Evolutionary conservation across 1,140 invertebrate species (phyloP).

Genomic region (Thereuonema tuberculata): DNA sequence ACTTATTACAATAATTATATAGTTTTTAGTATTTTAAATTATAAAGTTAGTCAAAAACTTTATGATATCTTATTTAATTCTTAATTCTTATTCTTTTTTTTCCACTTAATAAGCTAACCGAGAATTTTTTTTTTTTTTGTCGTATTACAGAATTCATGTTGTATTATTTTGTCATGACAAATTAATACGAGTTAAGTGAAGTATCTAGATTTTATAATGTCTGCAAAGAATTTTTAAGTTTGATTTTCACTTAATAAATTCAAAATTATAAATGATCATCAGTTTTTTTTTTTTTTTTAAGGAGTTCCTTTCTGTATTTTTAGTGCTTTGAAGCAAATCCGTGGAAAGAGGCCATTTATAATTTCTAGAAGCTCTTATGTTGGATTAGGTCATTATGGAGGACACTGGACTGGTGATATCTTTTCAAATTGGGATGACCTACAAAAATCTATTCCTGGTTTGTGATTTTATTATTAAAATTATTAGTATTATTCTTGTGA

Average conservation of each 20-base stretch:
- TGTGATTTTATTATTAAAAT: not conserved
- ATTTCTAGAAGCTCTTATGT: conserved; percentile 70
- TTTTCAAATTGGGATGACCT: conserved; percentile 32
- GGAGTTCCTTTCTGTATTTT: conserved; percentile 26
- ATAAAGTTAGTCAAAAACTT: no score
- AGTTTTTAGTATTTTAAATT: no score
- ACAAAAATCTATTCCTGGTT: conserved; percentile 5
- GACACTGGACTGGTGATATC: conserved; percentile 83
- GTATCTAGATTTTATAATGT: not conserved
- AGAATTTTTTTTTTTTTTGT: no score
- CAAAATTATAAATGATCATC: conserved; percentile 7
- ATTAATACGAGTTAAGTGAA: no score
- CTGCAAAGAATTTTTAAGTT: not conserved
- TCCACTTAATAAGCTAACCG: no score
- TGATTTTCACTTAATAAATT: not conserved
- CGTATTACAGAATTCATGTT: no score
- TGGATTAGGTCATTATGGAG: conserved; percentile 62
- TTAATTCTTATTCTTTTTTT: no score
- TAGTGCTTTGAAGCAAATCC: conserved; percentile 50
- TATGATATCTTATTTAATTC: no score
- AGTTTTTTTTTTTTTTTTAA: no score
- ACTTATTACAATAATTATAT: no score
- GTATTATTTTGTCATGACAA: no score
- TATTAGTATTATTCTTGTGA: no score
- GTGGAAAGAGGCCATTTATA: conserved; percentile 57